Evolutionary conservation across 2,113 vertebrate genomes (phyloP), one percentile per base, ranked within the genome.

Genomic region (Electrona antarctica): DNA sequence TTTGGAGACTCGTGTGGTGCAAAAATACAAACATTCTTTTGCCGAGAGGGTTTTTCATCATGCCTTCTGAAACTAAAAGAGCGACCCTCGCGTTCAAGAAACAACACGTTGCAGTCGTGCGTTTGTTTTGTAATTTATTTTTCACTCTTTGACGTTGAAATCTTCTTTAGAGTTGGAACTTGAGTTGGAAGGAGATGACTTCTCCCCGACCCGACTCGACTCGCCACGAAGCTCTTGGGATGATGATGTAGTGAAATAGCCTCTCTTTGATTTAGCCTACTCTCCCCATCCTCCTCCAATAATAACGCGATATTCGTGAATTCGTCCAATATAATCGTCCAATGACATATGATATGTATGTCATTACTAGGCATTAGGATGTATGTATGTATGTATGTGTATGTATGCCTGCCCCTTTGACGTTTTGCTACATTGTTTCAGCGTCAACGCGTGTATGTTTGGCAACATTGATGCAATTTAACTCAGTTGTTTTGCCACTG

Each of bases 181-280:
- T 76, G 68, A 78, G 81, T 71, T 66, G 62, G 13, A 28, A 33
- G 11, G 10, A 4, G 33, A 41, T 4, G 33, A 67, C 67, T 67
- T 67, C 48, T 57, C 56, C 15, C 52, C 54, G 14, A 61, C 29
- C 55, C 66, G n/a, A 41, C 77, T 64, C 57, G 57, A 61, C 29
- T 55, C 66, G n/a, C 47, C 77, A 67, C 57, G 57, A 21, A 70
- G 58, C 56, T 67, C 11, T 7, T 14, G 56, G 73, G 15, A 33
- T 76, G 55, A 29, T 68, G 64, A 49, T 45, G 50, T 69, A 79
- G 74, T 79, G 15, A 11, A 66, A 50, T n/a, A 7, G 28, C 7
- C 14, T 14, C 57, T 9, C 21, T 28, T 0, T 10, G 2, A 28
- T 57, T 41, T 70, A 63, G 21, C 1, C 21, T 21, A 21, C 21